Percentiles rank a stretch among this genome's conserved stretches.
Conservation (phyloP, 2,888 invertebrate genomes). For the Lathronympha strigana region DNA sequence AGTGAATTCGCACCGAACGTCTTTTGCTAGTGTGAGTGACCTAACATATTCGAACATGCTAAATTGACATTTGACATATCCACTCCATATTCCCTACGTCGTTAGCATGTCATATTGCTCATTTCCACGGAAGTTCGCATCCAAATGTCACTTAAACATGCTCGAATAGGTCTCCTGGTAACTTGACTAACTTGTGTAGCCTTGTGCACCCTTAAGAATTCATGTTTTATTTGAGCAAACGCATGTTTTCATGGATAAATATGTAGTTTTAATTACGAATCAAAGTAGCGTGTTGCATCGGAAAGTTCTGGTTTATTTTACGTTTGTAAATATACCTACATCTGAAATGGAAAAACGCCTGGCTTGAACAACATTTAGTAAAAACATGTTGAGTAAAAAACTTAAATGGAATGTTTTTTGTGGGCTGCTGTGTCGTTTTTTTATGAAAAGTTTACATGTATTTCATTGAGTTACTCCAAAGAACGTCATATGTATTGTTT, state of each 20-base stretch:
- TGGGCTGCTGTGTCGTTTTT: neutral
- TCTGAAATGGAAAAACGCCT: slow-evolving; percentile 16
- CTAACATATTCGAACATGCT: too few relatives aligned
- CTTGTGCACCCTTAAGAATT: neutral
- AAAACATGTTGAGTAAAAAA: slow-evolving; percentile 14
- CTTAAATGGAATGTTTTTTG: slow-evolving; percentile 11
- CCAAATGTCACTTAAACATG: too few relatives aligned
- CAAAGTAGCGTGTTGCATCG: slow-evolving; percentile 3
- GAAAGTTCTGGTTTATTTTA: slow-evolving; percentile 16
- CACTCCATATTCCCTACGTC: too few relatives aligned
- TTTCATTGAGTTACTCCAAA: neutral
- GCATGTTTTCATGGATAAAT: neutral
- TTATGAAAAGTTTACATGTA: neutral
- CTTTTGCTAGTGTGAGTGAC: too few relatives aligned
- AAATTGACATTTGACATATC: too few relatives aligned
- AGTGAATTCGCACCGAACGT: too few relatives aligned
- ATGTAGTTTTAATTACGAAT: slow-evolving; percentile 19
- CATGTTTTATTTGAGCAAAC: slow-evolving; percentile 7
- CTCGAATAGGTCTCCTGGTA: too few relatives aligned
- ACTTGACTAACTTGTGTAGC: neutral
- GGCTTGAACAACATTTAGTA: slow-evolving; percentile 8
- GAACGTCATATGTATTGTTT: neutral
- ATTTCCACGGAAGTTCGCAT: too few relatives aligned
- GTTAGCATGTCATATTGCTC: too few relatives aligned
- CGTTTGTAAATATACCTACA: slow-evolving; percentile 24